Base-by-base conservation (phyloP, 2,888 invertebrate species). In the Kryphioiulus occultus region DNA sequence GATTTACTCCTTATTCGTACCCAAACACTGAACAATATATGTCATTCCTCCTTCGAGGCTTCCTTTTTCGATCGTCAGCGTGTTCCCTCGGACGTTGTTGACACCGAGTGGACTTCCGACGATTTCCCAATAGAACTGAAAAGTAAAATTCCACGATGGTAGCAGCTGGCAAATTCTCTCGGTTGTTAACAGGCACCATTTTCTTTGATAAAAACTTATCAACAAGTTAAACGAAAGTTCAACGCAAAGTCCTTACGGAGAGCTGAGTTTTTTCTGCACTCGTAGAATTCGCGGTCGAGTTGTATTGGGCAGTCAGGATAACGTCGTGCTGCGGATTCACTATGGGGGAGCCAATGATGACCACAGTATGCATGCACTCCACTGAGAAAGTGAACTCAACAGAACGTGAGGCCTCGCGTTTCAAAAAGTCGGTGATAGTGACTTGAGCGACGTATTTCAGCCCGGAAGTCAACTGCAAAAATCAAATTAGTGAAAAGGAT, bases 121-220 rank as follows among this genome's bases (percentile, higher is more conserved):
- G 39, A 86, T 78, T 78, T 86, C 78, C 86, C 86, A 86, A 68
- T 86, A 86, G 19, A 68, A 86, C 86, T 86, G 22, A 12, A 86
- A 7, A 4, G 7, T 30, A 86, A 53, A 47, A n/a, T n/a, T n/a
- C n/a, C n/a, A n/a, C n/a, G n/a, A n/a, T n/a, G n/a, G n/a, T n/a
- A n/a, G n/a, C n/a, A n/a, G n/a, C n/a, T n/a, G 12, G 22, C 47
- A 26, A 0, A n/a, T n/a, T 35, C 17, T 26, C 17, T 7, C n/a
- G 39, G 22, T 7, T 82, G 84, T 17, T 84, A 84, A 17, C 3
- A n/a, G 15, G 84, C 19, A 84, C 7, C 1, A 19, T 84, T 2
- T 19, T 35, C 32, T n/a, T n/a, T 84, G n/a, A 84, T 32, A 68
- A 22, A 84, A 82, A 19, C 12, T 26, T 19, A 4, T 82, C 30